Percentiles rank a stretch among this genome's conserved stretches.
Conservation (phyloP, 2,797 vertebrate species). For the Melanotaenia parkinsoni region DNA sequence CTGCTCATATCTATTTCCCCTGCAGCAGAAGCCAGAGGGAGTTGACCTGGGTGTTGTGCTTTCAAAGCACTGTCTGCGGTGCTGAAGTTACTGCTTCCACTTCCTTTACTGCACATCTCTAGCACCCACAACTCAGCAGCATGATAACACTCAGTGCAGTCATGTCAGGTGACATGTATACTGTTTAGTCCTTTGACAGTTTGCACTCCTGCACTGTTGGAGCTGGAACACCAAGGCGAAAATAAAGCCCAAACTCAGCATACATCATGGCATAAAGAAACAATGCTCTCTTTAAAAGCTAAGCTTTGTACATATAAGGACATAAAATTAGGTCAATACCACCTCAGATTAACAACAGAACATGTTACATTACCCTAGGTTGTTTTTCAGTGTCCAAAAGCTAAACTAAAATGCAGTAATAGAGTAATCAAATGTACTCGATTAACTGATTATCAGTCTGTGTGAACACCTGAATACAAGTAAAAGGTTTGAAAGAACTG, state of each 20-base stretch:
- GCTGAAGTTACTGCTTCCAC: constrained; percentile 55
- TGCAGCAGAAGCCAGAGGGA: constrained; percentile 30
- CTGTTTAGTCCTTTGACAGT: constrained; percentile 23
- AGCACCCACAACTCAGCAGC: constrained; percentile 21
- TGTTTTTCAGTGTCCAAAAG: not conserved
- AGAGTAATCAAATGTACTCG: too few relatives aligned
- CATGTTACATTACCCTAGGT: not conserved
- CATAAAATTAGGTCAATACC: not conserved
- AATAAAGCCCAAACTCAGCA: not conserved
- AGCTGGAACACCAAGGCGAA: not conserved
- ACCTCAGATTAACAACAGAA: not conserved
- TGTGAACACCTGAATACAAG: too few relatives aligned
- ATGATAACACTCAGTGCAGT: constrained; percentile 12
- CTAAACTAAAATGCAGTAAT: not conserved
- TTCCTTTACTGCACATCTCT: constrained; percentile 40
- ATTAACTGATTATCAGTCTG: too few relatives aligned
- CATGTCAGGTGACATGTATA: constrained; percentile 7
- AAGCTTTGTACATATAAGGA: not conserved
- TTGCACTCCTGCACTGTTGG: constrained; percentile 13
- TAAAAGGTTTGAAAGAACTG: too few relatives aligned
- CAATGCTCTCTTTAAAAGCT: not conserved
- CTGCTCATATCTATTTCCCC: constrained; percentile 17
- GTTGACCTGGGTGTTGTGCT: constrained; percentile 18
- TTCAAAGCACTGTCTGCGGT: constrained; percentile 63
- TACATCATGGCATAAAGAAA: not conserved